Percentiles rank a stretch among this genome's conserved stretches.
These are phyloP conservation scores for Poeciliopsis infans DNA, from an alignment of 2,797 vertebrate genomes.

Conservation along the genomic window DNA sequence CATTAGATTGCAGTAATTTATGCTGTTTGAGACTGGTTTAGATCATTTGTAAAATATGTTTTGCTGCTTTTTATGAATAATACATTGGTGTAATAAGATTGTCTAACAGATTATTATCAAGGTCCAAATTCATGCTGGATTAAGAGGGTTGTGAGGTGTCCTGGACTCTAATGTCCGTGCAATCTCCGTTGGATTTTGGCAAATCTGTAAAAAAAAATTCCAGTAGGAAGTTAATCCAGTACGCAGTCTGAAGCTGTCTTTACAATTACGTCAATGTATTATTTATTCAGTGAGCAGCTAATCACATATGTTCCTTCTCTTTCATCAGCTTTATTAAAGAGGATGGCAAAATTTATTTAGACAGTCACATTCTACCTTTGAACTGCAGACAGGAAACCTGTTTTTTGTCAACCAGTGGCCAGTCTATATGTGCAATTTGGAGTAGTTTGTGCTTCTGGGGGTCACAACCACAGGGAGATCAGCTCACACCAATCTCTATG, in stretches of 20 bases:
- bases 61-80: background rate
- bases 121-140: background rate
- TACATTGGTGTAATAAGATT: background rate
- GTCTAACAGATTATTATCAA: background rate
- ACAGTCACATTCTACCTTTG: background rate
- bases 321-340: background rate
- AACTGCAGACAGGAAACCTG: background rate
- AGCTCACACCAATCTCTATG: background rate
- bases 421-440: background rate
- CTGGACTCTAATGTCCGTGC: background rate
- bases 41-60: no score
- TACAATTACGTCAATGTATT: background rate
- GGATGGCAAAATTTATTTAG: background rate
- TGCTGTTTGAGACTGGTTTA: background rate
- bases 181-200: background rate
- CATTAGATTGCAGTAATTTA: background rate
- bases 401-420: background rate
- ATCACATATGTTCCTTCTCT: background rate
- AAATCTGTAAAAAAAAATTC: background rate
- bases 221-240: no score
- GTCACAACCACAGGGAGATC: background rate
- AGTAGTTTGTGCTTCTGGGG: background rate
- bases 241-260: background rate
- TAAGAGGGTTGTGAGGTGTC: background rate
- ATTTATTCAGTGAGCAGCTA: background rate